Evolutionary conservation across 2,888 invertebrate genomes (phyloP), one percentile per base, ranked within the genome.

Genomic region (Dicycla oo): DNA sequence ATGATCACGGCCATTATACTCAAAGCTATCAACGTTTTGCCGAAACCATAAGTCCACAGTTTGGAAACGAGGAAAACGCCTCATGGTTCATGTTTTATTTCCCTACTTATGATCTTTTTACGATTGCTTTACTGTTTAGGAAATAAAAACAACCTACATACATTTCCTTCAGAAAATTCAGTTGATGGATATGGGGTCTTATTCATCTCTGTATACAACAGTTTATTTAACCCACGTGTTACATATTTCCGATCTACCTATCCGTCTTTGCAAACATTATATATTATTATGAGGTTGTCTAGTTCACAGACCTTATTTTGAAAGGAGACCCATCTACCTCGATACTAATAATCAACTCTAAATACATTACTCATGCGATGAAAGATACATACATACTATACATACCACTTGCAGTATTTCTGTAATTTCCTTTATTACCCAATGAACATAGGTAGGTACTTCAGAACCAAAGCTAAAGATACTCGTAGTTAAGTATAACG

Each of bases 1-100:
- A 73, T 78, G 38, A 81, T 80, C 78, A 73, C 34, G 56, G 65
- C 40, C 49, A 70, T 66, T 72, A 80, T 75, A 73, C 64, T 51
- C 78, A 82, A 64, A 75, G 65, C 26, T 56, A 72, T 77, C 58
- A 68, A 70, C 67, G 45, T 70, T 76, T 78, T 73, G 70, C 63
- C 69, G 69, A 75, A 68, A 78, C 34, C 34, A 67, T 60, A 66
- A 40, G 23, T 67, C 23, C n/a, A 60, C 60, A 43, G 34, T 73
- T 63, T 61, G 43, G 10, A 61, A 57, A 68, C 49, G 60, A 75
- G 75, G 78, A 54, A 62, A 73, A 53, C 57, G 62, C 26, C 61
- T 84, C 53, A 34, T 73, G 49, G 56, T 71, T 70, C 58, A 26
- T 51, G 45, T 80, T 68, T 82, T 60, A 63, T 69, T 60, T 49